Evolutionary conservation across 1,140 invertebrate species (phyloP), one percentile per base, ranked within the genome.

Genomic region (Mycetomoellerius zeteki): DNA sequence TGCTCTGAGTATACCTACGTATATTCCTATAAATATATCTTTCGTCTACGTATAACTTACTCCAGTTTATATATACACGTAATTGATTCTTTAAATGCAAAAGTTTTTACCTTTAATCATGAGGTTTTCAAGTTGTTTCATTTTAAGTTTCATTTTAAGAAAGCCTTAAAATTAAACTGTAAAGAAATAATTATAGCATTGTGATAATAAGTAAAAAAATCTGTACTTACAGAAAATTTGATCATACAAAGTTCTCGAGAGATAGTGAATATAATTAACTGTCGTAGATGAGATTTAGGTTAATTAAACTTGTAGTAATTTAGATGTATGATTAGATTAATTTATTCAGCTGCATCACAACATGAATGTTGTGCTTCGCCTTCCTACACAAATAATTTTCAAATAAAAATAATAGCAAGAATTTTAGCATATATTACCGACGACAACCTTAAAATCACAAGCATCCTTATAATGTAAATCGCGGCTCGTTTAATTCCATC

Each of bases 251-350:
- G n/a, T 76, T 60, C 24, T 85, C 56, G 43, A n/a, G 60, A 78
- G 73, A 78, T 75, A 33, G 14, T 43, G 37, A 19, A 33, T 54
- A n/a, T 62, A 75, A 60, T 84, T 62, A 75, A 58, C 69, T 73
- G 69, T 33, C n/a, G 80, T 19, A 73, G 47, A 72, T 21, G 19
- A 72, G 64, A 82, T 72, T 71, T 82, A 47, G 33, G 80, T 73
- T 84, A 84, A 84, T 84, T 84, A 62, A 37, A 24, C 71, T 75
- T 60, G 30, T 37, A 2, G 43, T 50, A 80, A 80, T 80, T 67
- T 80, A 67, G 62, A 67, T 80, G 62, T 16, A 16, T 54, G 62
- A 54, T 80, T 84, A 84, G 69, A 73, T 84, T 84, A 81, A 81
- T 84, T 84, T 84, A 84, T 73, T 43, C 27, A 30, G 24, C 30